Conservation (phyloP, 2,888 invertebrate genomes). For the Epistrophe grossulariae region DNA sequence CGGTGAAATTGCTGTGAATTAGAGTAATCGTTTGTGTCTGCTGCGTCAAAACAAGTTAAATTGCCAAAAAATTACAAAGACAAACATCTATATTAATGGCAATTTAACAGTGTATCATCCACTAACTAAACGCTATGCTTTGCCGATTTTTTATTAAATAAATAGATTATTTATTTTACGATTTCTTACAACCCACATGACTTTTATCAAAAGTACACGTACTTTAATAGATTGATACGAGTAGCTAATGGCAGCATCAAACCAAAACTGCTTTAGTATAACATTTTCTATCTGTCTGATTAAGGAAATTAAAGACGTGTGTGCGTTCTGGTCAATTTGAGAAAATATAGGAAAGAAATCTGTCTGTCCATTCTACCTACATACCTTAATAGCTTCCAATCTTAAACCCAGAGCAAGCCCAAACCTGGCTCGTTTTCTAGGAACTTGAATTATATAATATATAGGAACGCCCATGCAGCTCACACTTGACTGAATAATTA, state of each 20-base stretch:
- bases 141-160: constrained; percentile 15
- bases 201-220: background rate
- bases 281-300: constrained; percentile 8
- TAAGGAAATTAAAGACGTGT: constrained; percentile 60
- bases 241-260: background rate
- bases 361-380: constrained; percentile 20
- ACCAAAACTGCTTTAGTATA: too few species aligned
- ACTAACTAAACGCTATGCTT: background rate
- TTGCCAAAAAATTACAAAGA: constrained; percentile 10
- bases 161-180: constrained; percentile 10
- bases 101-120: constrained; percentile 11
- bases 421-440: background rate
- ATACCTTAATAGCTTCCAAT: background rate
- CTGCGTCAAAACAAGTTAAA: constrained; percentile 8
- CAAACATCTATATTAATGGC: constrained; percentile 20
- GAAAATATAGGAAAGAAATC: constrained; percentile 62
- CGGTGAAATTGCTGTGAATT: constrained; percentile 13
- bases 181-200: background rate
- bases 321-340: constrained; percentile 73
- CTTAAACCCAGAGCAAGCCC: constrained; percentile 7
- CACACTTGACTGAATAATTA: constrained; percentile 67
- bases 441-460: constrained; percentile 16
- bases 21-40: constrained; percentile 1
- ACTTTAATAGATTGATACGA: too few species aligned
- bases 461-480: constrained; percentile 55